Base-by-base conservation (phyloP, 2,888 invertebrate genomes). In the Nemurella pictetii region DNA sequence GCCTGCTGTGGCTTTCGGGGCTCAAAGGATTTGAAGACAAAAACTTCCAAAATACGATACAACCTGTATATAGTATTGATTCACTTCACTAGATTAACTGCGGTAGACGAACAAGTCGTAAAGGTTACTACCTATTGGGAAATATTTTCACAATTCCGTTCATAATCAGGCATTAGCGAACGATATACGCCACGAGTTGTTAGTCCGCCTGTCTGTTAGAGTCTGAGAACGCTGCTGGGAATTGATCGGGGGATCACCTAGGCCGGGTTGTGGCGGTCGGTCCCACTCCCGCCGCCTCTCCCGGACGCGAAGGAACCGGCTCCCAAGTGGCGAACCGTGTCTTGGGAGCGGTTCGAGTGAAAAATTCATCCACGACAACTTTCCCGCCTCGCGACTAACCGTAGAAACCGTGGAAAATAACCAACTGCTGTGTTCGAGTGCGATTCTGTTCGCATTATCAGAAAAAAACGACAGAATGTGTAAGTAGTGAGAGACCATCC, bases 351-450 rank as follows among this genome's bases (percentile, higher is more conserved):
- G 27, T 55, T 82, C 82, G n/a, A 82, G 55, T 82, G 82, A 82
- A 82, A 82, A 82, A 82, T 82, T 82, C 82, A 82, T 82, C 82
- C 82, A 29, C 82, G 82, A 82, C 82, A 82, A 82, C 26, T 82
- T 82, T 4, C 26, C 78, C 30, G 28, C 3, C n/a, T 12, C 55
- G 55, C 30, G 72, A 25, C 80, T 80, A 30, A 32, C 80, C 35
- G 78, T 28, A 27, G 55, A 55, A 55, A 55, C 55, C 82, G 82
- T 55, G 82, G 82, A 26, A 82, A 72, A 82, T 55, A 82, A 82
- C 55, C 82, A 82, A 82, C 82, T 55, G 82, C 72, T 55, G 12
- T 55, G 27, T 82, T 82, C 82, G 15, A 78, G 27, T 72, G 55
- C 36, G 15, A 78, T 78, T 28, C 75, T 4, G 26, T 75, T 75